These are phyloP conservation scores for Acromyrmex charruanus DNA, from an alignment of 1,140 invertebrate species.

Conservation along the genomic window DNA sequence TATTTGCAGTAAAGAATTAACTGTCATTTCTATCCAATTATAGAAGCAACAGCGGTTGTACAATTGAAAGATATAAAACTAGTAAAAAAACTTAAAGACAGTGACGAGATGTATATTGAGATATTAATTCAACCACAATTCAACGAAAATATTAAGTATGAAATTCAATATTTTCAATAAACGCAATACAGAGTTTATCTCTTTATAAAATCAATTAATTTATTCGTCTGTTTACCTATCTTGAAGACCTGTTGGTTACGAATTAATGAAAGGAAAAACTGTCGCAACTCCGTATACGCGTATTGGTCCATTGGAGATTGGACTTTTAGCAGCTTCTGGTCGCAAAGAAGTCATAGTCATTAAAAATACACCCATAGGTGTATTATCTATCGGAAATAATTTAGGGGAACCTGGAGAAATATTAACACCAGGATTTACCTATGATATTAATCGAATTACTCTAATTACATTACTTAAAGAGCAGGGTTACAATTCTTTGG, in stretches of 20 bases:
- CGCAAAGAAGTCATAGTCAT: constrained; percentile 87
- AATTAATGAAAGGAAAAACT: constrained; percentile 89
- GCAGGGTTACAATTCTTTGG: constrained; percentile 87
- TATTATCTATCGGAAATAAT: constrained; percentile 98
- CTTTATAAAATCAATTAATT: neutral
- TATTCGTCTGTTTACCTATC: constrained; percentile 44
- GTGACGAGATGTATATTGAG: constrained; percentile 89
- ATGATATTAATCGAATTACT: constrained; percentile 96
- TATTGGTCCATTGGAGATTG: constrained; percentile 91
- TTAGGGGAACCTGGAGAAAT: constrained; percentile 88
- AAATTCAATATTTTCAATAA: constrained; percentile 37
- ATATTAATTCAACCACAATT: constrained; percentile 89
- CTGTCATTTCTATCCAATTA: neutral
- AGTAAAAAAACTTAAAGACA: constrained; percentile 78
- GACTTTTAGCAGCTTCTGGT: constrained; percentile 93
- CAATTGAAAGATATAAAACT: constrained; percentile 94
- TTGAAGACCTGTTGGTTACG: constrained; percentile 92
- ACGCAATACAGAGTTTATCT: constrained; percentile 6
- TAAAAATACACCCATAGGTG: constrained; percentile 89
- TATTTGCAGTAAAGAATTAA: neutral
- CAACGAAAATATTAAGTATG: constrained; percentile 93
- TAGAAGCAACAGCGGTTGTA: constrained; percentile 86
- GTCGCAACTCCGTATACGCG: constrained; percentile 88
- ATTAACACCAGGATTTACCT: constrained; percentile 90
- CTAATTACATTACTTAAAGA: constrained; percentile 91